Base-by-base conservation (phyloP, 2,888 invertebrate genomes). In the Papilio elwesi region DNA sequence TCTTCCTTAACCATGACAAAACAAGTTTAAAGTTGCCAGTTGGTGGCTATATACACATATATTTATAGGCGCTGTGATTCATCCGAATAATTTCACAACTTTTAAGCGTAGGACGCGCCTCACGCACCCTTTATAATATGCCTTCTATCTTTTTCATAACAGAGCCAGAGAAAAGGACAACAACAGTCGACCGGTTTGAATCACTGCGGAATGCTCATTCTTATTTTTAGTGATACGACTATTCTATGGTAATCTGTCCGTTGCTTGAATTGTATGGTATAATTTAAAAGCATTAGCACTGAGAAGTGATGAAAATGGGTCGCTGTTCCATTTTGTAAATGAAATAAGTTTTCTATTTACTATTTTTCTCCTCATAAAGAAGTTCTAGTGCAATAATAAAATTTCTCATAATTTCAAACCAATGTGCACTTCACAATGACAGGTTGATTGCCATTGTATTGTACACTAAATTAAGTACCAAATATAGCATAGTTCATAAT, bases 161-260 rank as follows among this genome's bases (percentile, higher is more conserved):
- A 66, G 59, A 49, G 73, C 53, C 59, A 66, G 48, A 67, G 76
- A 75, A 69, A 75, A 65, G 69, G 77, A 75, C 67, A 51, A 59
- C 67, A 51, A 59, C 57, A 67, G 49, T n/a, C 67, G 49, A 76
- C 77, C 76, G 75, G 76, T 76, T 70, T 68, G 64, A 73, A 74
- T 68, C 73, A 65, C 68, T 43, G 65, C 68, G 68, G 68, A 49
- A 74, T 72, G 71, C 53, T 77, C 74, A 76, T 76, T 73, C 71
- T 76, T 76, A 77, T 77, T 77, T 76, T 77, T 77, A 77, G 74
- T 77, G 64, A 65, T 75, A 76, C 57, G 64, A 74, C 68, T 69
- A 76, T 77, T 74, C 74, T 72, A 74, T 76, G 75, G 68, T 75
- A 75, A 75, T 76, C 71, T 70, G 68, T 71, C 63, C n/a, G 68